Evolutionary conservation across 2,888 invertebrate genomes (phyloP), one percentile per base, ranked within the genome.

Genomic region (Oscheius myriophilus): DNA sequence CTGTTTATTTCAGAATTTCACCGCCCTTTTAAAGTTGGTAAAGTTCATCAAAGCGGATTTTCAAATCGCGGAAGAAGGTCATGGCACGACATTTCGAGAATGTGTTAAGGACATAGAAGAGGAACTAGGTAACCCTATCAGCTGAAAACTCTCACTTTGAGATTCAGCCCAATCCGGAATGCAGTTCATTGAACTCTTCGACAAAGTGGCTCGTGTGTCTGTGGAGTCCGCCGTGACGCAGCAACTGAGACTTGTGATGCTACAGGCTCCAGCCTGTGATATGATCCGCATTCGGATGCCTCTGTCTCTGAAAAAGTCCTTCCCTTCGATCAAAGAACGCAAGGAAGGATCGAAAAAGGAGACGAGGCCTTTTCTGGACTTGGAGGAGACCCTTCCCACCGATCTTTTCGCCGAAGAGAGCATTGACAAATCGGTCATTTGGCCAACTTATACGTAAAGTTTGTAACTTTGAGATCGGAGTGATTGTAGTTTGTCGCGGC

Each of bases 21-120:
- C 26, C 14, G n/a, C 49, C n/a, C 23, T 61, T 1, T 18, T 39
- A 12, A 25, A 49, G 18, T 49, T 26, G 16, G 61, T 49, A 6
- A 25, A 39, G 18, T 61, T 61, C 49, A 61, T 61, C 49, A 61
- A 61, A 39, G 61, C 61, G 1, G 61, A 61, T 33, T 61, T 61
- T 39, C 46, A 61, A 61, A n/a, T 61, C n/a, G 18, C 39, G 11
- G 61, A 61, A 46, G 61, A 61, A 26, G 49, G 49, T 46, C 61
- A 61, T 18, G 61, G 61, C 1, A 61, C 61, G 46, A 61, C 61
- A n/a, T 61, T 61, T 26, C 46, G 49, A 49, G 39, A 26, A 11
- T 61, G 61, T n/a, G 49, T 49, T 1, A 46, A 49, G 33, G 61
- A 49, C n/a, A 61, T 61, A 16, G 61, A 61, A 49, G 49, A 61